Evolutionary conservation across 2,797 vertebrate species (phyloP).

Genomic region (Echiichthys vipera): DNA sequence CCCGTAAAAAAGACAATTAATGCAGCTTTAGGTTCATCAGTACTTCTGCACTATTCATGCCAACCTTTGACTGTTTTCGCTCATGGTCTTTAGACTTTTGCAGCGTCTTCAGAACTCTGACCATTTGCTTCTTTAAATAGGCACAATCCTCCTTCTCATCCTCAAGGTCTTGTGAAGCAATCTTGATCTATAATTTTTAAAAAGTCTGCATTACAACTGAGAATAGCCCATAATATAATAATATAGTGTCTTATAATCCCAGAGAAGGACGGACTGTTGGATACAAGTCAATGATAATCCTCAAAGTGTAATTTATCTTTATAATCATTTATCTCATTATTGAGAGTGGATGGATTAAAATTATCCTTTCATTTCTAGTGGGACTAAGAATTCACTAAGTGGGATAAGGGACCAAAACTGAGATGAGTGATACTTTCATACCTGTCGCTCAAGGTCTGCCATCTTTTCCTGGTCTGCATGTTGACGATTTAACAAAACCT

Average conservation of each 20-base stretch:
- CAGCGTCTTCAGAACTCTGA: constrained; percentile 83
- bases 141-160: constrained; percentile 87
- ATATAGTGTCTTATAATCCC: background rate
- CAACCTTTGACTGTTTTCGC: constrained; percentile 73
- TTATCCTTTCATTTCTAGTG: constrained; percentile 3
- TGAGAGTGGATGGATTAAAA: background rate
- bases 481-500: constrained; percentile 79
- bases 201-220: constrained; percentile 6
- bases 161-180: constrained; percentile 86
- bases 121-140: constrained; percentile 86
- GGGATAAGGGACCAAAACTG: background rate
- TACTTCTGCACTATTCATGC: constrained; percentile 43
- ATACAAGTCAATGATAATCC: background rate
- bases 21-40: constrained; percentile 30
- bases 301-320: constrained; percentile 7
- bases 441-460: constrained; percentile 87
- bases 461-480: constrained; percentile 83
- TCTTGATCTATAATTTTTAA: constrained; percentile 80
- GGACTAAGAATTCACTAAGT: background rate
- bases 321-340: no score
- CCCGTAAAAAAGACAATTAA: background rate
- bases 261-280: background rate
- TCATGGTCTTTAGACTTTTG: constrained; percentile 79
- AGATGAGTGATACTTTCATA: constrained; percentile 63
- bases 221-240: no score